Percentiles rank a stretch among this genome's conserved stretches.
Evolutionary conservation across 2,888 invertebrate genomes (phyloP).

Genomic region (Drosophila paramelanica): DNA sequence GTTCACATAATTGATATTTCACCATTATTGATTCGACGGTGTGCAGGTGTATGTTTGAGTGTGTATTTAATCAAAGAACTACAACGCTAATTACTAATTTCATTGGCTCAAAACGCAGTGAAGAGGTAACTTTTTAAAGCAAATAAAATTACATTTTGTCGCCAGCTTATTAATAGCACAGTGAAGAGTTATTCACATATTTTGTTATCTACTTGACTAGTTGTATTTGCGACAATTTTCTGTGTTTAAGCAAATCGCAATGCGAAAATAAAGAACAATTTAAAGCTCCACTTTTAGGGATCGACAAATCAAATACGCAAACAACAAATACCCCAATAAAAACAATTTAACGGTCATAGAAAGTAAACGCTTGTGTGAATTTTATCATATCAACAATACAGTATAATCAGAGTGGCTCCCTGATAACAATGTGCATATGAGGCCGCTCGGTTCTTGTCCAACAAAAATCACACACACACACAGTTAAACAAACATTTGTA

Average conservation of each 20-base stretch:
- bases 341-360: slow-evolving; percentile 63
- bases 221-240: slow-evolving; percentile 46
- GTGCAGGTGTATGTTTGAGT: slow-evolving; percentile 15
- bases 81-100: slow-evolving; percentile 65
- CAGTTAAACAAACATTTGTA: background rate
- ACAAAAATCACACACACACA: background rate
- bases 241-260: slow-evolving; percentile 52
- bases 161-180: slow-evolving; percentile 57
- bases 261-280: slow-evolving; percentile 16
- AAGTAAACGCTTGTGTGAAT: slow-evolving; percentile 47
- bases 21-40: slow-evolving; percentile 4
- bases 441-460: slow-evolving; percentile 18
- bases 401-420: slow-evolving; percentile 45
- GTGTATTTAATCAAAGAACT: slow-evolving; percentile 54
- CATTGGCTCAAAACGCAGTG: slow-evolving; percentile 16
- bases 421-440: slow-evolving; percentile 55
- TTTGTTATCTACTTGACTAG: slow-evolving; percentile 59
- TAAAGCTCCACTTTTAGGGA: slow-evolving; percentile 9
- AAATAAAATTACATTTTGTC: slow-evolving; percentile 60
- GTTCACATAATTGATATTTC: slow-evolving; percentile 26
- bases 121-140: slow-evolving; percentile 33
- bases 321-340: slow-evolving; percentile 72
- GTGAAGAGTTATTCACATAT: slow-evolving; percentile 29
- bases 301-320: slow-evolving; percentile 36
- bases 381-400: slow-evolving; percentile 59